Conservation (phyloP, 2,113 vertebrate species). For the Ramphastos sulfuratus region DNA sequence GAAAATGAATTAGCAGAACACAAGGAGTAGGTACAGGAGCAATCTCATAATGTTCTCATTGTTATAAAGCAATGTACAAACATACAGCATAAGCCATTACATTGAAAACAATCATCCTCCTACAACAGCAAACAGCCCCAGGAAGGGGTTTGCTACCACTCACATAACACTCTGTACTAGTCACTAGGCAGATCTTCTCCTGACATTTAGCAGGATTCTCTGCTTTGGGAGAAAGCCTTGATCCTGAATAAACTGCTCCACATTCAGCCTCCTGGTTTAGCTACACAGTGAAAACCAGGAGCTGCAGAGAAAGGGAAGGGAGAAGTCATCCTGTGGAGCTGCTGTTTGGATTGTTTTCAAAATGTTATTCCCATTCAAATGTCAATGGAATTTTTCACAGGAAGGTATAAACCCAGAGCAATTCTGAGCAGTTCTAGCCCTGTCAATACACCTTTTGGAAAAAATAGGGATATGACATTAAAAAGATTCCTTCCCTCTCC, state of each 20-base stretch:
- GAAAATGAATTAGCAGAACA: background rate
- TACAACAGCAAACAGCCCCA: background rate
- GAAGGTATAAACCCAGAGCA: background rate
- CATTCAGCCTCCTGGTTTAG: background rate
- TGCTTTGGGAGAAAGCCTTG: background rate
- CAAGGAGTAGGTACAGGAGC: background rate
- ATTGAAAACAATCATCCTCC: background rate
- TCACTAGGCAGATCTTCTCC: background rate
- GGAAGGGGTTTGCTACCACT: background rate
- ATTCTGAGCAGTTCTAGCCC: background rate
- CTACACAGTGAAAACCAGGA: background rate
- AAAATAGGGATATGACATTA: background rate
- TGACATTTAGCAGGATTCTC: background rate
- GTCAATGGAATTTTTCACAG: background rate
- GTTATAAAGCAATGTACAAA: background rate
- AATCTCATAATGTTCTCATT: background rate
- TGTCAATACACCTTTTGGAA: rapidly evolving
- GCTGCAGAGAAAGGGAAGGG: background rate
- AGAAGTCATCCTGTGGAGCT: background rate
- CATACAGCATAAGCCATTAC: background rate
- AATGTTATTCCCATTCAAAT: background rate
- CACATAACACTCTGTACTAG: background rate
- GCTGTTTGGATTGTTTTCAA: background rate
- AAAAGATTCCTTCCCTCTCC: background rate
- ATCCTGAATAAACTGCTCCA: background rate